Evolutionary conservation across 2,888 invertebrate species (phyloP), one percentile per base, ranked within the genome.

Genomic region (Cephus pygmeus): DNA sequence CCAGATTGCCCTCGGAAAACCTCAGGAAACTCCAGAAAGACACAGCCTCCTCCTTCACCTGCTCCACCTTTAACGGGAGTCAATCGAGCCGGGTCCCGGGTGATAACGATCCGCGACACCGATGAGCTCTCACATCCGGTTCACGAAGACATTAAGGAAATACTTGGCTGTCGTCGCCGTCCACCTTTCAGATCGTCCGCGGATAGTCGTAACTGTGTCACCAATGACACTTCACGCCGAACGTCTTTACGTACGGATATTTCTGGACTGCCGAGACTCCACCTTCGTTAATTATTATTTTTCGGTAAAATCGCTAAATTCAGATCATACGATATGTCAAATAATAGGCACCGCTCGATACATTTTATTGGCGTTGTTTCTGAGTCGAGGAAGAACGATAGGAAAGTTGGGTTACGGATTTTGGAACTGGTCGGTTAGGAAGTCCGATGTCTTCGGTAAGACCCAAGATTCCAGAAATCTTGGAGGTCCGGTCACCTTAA

Each of bases 261-360:
- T 56, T 56, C 23, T n/a, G 11, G 34, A n/a, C 71, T 71, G 71
- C 9, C 33, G 12, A 34, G 71, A 71, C 79, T 82, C 81, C 80
- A 23, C 9, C 9, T 23, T 56, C 0, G 23, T 56, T 23, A 9
- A 15, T 15, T 40, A 81, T 84, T 76, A 76, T 75, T 79, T 81
- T 82, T 80, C 81, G 81, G 83, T 83, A 83, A 81, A 80, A 79
- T 82, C 78, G 77, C 79, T 79, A 76, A 69, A 69, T 75, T 71
- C 76, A 78, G 71, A 23, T 9, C 23, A 56, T 9, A 9, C 56
- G 56, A 56, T 9, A 23, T 9, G 9, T 23, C 9, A 9, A 56
- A 9, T 23, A 23, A 23, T 23, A 23, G 23, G 23, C 23, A 56
- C 9, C 23, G 56, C 9, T 23, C 56, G 56, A 23, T 56, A 56